Percentiles rank a stretch among this genome's conserved stretches.
Conservation (phyloP, 2,113 vertebrate species). For the Rhinopithecus roxellana region DNA sequence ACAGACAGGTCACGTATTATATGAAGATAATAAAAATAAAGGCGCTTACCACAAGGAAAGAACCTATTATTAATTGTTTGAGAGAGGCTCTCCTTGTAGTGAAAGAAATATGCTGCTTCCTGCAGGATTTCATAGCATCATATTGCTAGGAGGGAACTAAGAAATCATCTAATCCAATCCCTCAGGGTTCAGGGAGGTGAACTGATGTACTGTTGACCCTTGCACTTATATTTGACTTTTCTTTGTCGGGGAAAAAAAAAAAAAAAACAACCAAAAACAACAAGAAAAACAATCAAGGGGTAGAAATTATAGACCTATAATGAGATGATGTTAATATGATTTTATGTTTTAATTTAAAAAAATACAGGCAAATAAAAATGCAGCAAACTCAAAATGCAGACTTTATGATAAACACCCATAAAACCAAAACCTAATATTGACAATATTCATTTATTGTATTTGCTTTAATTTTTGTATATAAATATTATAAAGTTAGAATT, state of each 20-base stretch:
- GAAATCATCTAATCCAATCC: not conserved
- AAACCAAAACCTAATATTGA: not conserved
- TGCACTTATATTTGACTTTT: not conserved
- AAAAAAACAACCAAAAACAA: not conserved
- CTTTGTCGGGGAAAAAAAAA: not conserved
- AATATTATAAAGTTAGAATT: not conserved
- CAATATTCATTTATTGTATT: not conserved
- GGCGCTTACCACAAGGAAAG: constrained; percentile 30
- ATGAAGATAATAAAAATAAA: constrained; percentile 69
- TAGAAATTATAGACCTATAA: not conserved
- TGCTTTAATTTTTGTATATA: not conserved
- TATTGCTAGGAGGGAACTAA: not conserved
- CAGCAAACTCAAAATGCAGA: not conserved
- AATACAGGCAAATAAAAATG: not conserved
- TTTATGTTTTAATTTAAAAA: not conserved
- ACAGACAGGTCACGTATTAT: constrained; percentile 52
- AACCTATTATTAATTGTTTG: constrained; percentile 74
- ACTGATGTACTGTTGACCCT: not conserved
- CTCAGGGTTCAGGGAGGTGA: not conserved
- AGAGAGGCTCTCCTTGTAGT: constrained; percentile 42
- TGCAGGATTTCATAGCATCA: constrained; percentile 55
- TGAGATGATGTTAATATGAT: not conserved
- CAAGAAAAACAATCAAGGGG: not conserved
- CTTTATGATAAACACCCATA: not conserved
- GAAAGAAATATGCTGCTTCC: constrained; percentile 54